These are phyloP conservation scores for Sialia sialis DNA, from an alignment of 2,113 vertebrate genomes.

Conservation along the genomic window DNA sequence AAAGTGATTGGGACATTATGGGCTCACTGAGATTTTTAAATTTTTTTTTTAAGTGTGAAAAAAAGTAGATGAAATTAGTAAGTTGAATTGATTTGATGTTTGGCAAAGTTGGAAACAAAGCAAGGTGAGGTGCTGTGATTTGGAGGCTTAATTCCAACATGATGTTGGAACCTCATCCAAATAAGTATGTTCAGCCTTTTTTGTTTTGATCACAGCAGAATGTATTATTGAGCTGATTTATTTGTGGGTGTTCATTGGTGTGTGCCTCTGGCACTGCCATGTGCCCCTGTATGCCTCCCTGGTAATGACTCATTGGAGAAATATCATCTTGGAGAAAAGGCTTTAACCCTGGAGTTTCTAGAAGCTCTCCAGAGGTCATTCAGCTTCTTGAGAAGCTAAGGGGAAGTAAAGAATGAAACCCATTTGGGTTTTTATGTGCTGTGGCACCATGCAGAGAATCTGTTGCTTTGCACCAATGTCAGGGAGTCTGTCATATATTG, in stretches of 20 bases:
- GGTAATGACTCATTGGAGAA: neutral
- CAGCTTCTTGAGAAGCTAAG: neutral
- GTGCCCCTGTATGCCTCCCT: neutral
- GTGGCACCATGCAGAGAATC: neutral
- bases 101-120: neutral
- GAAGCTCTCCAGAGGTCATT: neutral
- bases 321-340: neutral
- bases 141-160: neutral
- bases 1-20: neutral
- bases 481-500: neutral
- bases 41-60: neutral
- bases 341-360: neutral
- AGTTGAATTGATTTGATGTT: neutral
- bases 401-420: neutral
- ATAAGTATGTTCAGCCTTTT: neutral
- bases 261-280: neutral
- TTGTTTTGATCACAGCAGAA: neutral
- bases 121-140: neutral
- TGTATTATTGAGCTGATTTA: neutral
- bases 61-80: neutral
- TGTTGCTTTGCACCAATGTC: neutral
- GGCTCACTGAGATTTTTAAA: neutral
- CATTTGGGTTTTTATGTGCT: neutral
- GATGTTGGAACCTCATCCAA: neutral
- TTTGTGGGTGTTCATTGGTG: neutral